phyloP scores from a whole-genome alignment of 2,113 vertebrate genomes.

The Azemiops feae region DNA sequence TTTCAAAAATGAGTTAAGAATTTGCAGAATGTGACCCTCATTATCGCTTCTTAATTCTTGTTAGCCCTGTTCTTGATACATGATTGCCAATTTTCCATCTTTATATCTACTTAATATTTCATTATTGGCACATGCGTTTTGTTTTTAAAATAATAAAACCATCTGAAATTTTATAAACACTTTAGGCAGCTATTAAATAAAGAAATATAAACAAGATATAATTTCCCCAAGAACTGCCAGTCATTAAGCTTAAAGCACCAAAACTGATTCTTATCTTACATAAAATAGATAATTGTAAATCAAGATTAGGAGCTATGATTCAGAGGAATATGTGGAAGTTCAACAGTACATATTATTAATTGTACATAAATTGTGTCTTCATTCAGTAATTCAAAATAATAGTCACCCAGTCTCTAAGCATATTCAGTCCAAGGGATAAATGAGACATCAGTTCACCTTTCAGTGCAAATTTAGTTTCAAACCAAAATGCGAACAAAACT shows the following conservation, averaged over 20 bases:
- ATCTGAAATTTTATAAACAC: neutral
- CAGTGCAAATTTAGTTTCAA: neutral
- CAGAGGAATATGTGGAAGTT: neutral
- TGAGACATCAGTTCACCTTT: neutral
- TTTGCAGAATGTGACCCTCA: neutral
- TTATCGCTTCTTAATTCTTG: neutral
- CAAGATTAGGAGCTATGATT: neutral
- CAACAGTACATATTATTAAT: neutral
- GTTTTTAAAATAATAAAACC: neutral
- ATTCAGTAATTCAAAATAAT: neutral
- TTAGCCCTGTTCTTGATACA: neutral
- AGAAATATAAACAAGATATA: neutral
- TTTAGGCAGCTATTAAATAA: neutral
- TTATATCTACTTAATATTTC: neutral
- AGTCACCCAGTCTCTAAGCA: neutral
- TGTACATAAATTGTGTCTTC: neutral
- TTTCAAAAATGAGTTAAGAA: neutral
- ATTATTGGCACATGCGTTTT: neutral
- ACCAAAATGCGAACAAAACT: neutral
- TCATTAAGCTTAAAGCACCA: neutral
- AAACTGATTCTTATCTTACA: neutral
- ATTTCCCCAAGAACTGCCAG: neutral
- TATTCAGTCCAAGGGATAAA: neutral
- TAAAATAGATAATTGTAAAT: neutral
- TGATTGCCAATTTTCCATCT: neutral